These are phyloP conservation scores for Entosphenus tridentatus DNA, from an alignment of 2,113 vertebrate genomes.

Conservation along the genomic window DNA sequence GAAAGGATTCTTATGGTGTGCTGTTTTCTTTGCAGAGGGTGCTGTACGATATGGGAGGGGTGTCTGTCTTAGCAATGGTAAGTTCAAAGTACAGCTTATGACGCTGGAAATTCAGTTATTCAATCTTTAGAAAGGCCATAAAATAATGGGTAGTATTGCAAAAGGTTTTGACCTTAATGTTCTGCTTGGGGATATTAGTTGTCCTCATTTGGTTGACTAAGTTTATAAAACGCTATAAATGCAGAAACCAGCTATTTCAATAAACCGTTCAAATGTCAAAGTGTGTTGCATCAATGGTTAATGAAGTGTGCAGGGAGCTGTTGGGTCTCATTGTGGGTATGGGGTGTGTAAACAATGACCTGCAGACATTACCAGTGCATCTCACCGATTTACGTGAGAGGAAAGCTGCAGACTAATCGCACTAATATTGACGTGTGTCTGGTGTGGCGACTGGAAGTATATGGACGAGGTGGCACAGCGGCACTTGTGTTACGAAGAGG, in stretches of 20 bases:
- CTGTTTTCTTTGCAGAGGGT: conserved; percentile 19
- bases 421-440: too few species aligned
- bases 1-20: background rate
- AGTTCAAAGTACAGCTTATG: background rate
- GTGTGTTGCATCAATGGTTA: too few species aligned
- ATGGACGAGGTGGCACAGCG: conserved; percentile 32
- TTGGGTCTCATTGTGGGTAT: background rate
- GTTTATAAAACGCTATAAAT: too few species aligned
- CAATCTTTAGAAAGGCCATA: background rate
- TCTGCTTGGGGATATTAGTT: background rate
- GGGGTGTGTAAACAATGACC: conserved; percentile 5
- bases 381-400: background rate
- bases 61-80: conserved; percentile 26
- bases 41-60: conserved; percentile 25
- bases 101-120: background rate
- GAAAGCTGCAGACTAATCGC: too few species aligned
- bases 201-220: too few species aligned
- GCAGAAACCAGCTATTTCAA: too few species aligned
- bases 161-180: background rate
- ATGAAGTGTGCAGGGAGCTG: too few species aligned
- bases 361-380: conserved; percentile 11
- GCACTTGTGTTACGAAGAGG: conserved; percentile 29
- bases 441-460: conserved; percentile 17
- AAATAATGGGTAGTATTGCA: background rate
- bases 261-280: too few species aligned